Evolutionary conservation across 2,888 invertebrate species (phyloP), one percentile per base, ranked within the genome.

Genomic region (Xestia c-nigrum): DNA sequence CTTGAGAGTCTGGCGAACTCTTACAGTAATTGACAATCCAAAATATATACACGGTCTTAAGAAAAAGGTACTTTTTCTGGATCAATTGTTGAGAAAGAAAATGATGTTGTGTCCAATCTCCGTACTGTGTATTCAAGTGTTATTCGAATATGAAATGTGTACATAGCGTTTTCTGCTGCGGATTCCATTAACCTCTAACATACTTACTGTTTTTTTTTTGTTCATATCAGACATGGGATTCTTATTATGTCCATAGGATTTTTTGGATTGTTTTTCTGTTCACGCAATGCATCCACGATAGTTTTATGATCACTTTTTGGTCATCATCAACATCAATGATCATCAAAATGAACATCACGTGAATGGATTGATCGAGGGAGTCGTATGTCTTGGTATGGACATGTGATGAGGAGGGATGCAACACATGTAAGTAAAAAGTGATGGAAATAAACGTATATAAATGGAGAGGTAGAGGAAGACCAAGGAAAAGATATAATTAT

Each of bases 1-100:
- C 52, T 76, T 69, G 40, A 5, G 43, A 66, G 70, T 77, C 76
- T 71, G 9, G 21, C 72, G 80, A n/a, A 47, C 79, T 72, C 77
- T 70, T 66, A n/a, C 9, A 68, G 70, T 83, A 80, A 85, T 74
- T 83, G 86, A 63, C 71, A 84, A 72, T 75, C 40, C n/a, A 43
- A 72, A 59, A 73, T 79, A 21, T 67, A 70, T 64, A 72, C 52
- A 83, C 24, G 19, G 38, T 61, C 65, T 31, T 14, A 55, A 52
- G 55, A 61, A 50, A 52, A 14, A 64, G 9, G n/a, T 64, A 61
- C 47, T 5, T 67, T 50, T 69, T 72, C 14, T 50, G 31, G n/a
- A 46, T 57, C 38, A 63, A 47, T 67, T 57, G 46, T 59, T 78
- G 21, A n/a, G n/a, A 65, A 52, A 68, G 50, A 31, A 73, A 68